Evolutionary conservation across 2,113 vertebrate genomes (phyloP).

Genomic region (Okapia johnstoni): DNA sequence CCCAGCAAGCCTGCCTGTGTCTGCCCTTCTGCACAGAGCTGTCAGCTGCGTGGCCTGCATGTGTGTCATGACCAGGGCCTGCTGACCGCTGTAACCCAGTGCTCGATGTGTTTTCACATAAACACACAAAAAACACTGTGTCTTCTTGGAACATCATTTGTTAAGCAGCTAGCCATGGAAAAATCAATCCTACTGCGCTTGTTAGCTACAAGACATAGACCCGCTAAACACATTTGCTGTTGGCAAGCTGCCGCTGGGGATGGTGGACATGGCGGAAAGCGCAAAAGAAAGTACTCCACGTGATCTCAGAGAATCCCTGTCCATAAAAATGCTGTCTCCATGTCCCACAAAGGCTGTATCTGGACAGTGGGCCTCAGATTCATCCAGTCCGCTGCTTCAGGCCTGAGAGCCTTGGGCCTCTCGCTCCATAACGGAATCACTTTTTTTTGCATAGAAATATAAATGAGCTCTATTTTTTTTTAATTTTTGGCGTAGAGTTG

Average conservation of each 20-base stretch:
- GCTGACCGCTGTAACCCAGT: conserved; percentile 36
- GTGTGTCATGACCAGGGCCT: conserved; percentile 47
- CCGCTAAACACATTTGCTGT: conserved; percentile 66
- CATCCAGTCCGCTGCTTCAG: background rate
- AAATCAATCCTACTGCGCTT: conserved; percentile 60
- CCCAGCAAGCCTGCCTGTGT: conserved; percentile 51
- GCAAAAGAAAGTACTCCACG: conserved; percentile 40
- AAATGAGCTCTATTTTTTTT: background rate
- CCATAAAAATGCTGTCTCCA: conserved; percentile 10
- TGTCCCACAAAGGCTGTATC: background rate
- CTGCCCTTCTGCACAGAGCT: conserved; percentile 56
- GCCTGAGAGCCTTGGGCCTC: background rate
- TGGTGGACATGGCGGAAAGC: conserved; percentile 52
- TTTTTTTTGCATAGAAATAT: background rate
- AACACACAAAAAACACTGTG: conserved; percentile 44
- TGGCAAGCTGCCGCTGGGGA: conserved; percentile 59
- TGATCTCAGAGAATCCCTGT: conserved; percentile 22
- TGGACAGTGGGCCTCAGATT: background rate
- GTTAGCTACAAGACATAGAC: conserved; percentile 61
- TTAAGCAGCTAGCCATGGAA: conserved; percentile 60
- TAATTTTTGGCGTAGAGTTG: background rate
- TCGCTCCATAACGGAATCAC: background rate
- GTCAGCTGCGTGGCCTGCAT: conserved; percentile 69
- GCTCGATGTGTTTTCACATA: conserved; percentile 61
- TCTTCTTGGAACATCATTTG: conserved; percentile 62